phyloP scores from a whole-genome alignment of 2,797 vertebrate species.

The Smutsia temminckii region DNA sequence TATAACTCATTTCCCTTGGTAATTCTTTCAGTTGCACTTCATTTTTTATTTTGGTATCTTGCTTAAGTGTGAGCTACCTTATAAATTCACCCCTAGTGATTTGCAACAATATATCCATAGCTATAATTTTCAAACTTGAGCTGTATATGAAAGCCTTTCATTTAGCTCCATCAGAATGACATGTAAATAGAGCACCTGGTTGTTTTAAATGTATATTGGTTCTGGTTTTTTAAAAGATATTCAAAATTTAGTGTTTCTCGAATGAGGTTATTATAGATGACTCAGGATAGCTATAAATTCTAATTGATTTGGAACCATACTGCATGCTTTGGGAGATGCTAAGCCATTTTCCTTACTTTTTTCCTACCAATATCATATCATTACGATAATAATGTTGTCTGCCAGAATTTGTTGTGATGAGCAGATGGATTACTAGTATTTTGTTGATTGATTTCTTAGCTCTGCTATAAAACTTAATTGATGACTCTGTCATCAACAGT shows the following conservation, averaged over 20 bases:
- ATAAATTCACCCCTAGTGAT: not conserved
- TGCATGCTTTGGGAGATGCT: slow-evolving; percentile 59
- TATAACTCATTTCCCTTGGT: slow-evolving; percentile 19
- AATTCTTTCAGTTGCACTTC: slow-evolving; percentile 3
- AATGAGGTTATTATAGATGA: slow-evolving; percentile 70
- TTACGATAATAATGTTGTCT: slow-evolving; percentile 71
- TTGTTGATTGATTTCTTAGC: slow-evolving; percentile 71
- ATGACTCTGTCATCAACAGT: slow-evolving; percentile 46
- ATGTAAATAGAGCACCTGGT: slow-evolving; percentile 28
- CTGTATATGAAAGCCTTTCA: slow-evolving; percentile 32
- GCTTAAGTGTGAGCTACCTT: not conserved
- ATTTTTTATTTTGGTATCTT: slow-evolving; percentile 35
- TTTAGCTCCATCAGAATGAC: not conserved
- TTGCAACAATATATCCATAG: not conserved
- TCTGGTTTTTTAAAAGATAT: slow-evolving; percentile 58
- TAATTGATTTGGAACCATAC: slow-evolving; percentile 66
- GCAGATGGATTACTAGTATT: slow-evolving; percentile 78
- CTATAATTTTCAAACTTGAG: slow-evolving; percentile 10
- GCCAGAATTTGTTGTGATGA: slow-evolving; percentile 71
- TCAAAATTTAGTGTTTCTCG: slow-evolving; percentile 76
- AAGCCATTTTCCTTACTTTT: slow-evolving; percentile 6
- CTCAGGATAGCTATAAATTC: slow-evolving; percentile 56
- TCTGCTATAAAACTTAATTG: slow-evolving; percentile 72
- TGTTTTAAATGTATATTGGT: slow-evolving; percentile 35
- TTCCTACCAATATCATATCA: slow-evolving; percentile 27